Conservation (phyloP, 2,888 invertebrate genomes). For the Odontomyia ornata region DNA sequence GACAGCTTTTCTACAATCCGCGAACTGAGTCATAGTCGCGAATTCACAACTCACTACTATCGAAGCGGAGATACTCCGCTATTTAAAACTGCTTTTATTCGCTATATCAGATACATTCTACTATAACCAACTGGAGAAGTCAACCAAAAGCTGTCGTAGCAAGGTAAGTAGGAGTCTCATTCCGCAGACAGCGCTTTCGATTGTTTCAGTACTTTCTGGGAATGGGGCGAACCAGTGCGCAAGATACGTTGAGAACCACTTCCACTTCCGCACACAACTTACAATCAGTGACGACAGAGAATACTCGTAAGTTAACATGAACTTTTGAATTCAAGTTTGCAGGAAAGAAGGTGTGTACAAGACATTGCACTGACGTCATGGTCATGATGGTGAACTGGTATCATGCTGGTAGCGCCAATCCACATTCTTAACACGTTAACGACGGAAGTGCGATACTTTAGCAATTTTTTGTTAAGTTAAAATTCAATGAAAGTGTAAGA, state of each 20-base stretch:
- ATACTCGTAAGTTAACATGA: background rate
- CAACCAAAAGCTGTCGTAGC: background rate
- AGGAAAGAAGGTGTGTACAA: background rate
- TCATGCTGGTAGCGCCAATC: no score
- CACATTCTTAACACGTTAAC: no score
- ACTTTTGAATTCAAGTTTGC: background rate
- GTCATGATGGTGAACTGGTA: background rate
- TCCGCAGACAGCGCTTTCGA: background rate
- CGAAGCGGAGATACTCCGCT: background rate
- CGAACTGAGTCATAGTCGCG: background rate
- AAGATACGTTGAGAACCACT: background rate
- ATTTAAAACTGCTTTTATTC: background rate
- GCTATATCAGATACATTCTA: background rate
- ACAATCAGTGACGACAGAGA: background rate
- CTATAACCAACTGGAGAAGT: background rate
- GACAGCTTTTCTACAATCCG: background rate
- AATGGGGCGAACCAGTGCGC: background rate
- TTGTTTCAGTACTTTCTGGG: no score
- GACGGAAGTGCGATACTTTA: no score
- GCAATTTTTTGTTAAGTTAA: no score
- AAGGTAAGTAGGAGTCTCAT: background rate
- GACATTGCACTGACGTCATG: background rate
- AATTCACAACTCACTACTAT: background rate
- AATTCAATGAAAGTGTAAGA: no score
- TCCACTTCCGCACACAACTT: background rate